phyloP scores from a whole-genome alignment of 2,113 vertebrate species.

The Ia io region DNA sequence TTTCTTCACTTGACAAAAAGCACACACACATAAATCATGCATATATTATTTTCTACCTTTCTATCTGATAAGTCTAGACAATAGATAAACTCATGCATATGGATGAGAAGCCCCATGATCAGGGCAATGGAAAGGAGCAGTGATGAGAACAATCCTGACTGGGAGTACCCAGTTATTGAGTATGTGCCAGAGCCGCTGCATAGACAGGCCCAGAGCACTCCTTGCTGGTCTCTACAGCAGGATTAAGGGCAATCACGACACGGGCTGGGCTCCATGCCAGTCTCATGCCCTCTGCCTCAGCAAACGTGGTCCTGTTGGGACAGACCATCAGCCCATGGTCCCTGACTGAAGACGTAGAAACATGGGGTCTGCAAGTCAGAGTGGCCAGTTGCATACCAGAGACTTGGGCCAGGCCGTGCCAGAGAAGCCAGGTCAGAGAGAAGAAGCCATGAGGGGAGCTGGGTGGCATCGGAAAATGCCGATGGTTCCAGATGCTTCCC shows the following conservation, averaged over 20 bases:
- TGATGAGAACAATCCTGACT: not conserved
- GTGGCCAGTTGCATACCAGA: not conserved
- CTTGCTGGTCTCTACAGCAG: not conserved
- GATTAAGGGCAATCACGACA: not conserved
- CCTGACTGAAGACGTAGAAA: not conserved
- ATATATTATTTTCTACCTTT: not conserved
- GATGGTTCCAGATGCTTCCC: not conserved
- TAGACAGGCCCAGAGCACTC: not conserved
- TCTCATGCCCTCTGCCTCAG: not conserved
- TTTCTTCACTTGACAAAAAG: not conserved
- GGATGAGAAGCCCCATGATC: not conserved
- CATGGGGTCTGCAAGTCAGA: not conserved
- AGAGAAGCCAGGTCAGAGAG: not conserved
- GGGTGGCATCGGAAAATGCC: not conserved
- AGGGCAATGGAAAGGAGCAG: not conserved
- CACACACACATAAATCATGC: not conserved
- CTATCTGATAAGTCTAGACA: not conserved
- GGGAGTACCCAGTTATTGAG: not conserved
- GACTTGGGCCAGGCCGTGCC: not conserved
- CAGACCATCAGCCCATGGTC: fast-evolving
- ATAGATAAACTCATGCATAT: not conserved
- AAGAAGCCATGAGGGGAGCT: not conserved
- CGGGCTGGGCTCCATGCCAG: fast-evolving
- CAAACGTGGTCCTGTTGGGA: not conserved
- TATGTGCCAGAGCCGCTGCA: not conserved